phyloP scores from a whole-genome alignment of 2,888 invertebrate species.

The Gnatocerus cornutus region DNA sequence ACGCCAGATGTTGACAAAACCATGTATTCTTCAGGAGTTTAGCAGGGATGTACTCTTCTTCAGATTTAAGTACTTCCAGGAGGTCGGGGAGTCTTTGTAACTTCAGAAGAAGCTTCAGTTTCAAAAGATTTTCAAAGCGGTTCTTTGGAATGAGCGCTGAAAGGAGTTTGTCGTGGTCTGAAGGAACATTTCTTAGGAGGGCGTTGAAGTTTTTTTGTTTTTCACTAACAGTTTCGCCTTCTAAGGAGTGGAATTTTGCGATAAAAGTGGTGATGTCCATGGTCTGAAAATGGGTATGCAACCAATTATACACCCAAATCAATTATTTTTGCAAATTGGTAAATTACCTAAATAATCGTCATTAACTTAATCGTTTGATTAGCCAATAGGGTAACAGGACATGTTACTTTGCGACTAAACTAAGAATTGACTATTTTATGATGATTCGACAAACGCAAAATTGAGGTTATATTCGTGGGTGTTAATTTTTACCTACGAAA shows the following conservation, averaged over 20 bases:
- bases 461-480: not conserved
- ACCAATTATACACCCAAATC: slow-evolving; percentile 1
- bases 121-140: slow-evolving; percentile 43
- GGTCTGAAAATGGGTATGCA: not conserved
- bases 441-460: too few species aligned
- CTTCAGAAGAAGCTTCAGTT: slow-evolving; percentile 35
- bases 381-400: too few species aligned
- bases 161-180: slow-evolving; percentile 18
- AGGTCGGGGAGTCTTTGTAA: slow-evolving; percentile 34
- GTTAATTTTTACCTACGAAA: not conserved
- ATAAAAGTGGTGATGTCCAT: slow-evolving; percentile 18
- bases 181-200: slow-evolving; percentile 28
- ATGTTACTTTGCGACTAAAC: too few species aligned
- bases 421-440: not conserved
- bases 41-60: slow-evolving; percentile 39
- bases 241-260: slow-evolving; percentile 38
- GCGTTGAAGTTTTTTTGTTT: slow-evolving; percentile 34
- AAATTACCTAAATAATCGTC: too few species aligned
- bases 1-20: slow-evolving; percentile 45
- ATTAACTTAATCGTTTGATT: too few species aligned
- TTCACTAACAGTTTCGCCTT: slow-evolving; percentile 37
- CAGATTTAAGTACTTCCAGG: slow-evolving; percentile 34
- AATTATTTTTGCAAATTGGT: too few species aligned
- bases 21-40: slow-evolving; percentile 40
- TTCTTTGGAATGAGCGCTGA: slow-evolving; percentile 33